A percentile compares a stretch with the other conserved stretches of the same genome.
These are phyloP conservation scores for Lithophane socia DNA, from an alignment of 2,888 invertebrate species.

Conservation along the genomic window DNA sequence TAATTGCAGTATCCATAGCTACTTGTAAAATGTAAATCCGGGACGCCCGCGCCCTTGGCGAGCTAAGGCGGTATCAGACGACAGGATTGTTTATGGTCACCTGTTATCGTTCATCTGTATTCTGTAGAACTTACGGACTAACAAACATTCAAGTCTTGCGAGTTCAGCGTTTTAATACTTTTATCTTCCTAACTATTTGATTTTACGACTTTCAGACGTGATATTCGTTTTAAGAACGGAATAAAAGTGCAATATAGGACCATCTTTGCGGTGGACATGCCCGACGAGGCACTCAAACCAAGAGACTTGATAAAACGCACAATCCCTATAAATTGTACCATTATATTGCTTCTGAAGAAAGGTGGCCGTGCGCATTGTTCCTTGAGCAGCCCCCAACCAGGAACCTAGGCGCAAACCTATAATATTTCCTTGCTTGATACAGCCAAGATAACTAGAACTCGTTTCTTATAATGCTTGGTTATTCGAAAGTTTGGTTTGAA, in stretches of 20 bases:
- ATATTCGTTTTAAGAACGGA: slow-evolving; percentile 14
- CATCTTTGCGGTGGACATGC: slow-evolving; percentile 1
- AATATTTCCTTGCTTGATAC: slow-evolving; percentile 70
- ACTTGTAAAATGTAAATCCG: slow-evolving; percentile 51
- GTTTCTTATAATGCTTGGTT: slow-evolving; percentile 55
- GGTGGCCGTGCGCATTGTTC: slow-evolving; percentile 77
- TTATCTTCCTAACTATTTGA: slow-evolving; percentile 26
- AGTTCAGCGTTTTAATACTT: slow-evolving; percentile 48
- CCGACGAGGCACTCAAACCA: background rate
- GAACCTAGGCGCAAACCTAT: slow-evolving; percentile 70
- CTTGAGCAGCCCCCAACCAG: slow-evolving; percentile 68
- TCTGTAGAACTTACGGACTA: slow-evolving; percentile 63
- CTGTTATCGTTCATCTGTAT: slow-evolving; percentile 83
- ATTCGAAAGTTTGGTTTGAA: slow-evolving; percentile 59
- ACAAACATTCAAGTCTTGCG: slow-evolving; percentile 58
- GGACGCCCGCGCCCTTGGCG: slow-evolving; percentile 33
- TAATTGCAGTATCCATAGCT: slow-evolving; percentile 43
- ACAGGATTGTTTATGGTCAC: slow-evolving; percentile 83
- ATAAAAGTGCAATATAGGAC: slow-evolving; percentile 26
- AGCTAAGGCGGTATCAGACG: slow-evolving; percentile 72
- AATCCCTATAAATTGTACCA: slow-evolving; percentile 50
- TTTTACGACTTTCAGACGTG: slow-evolving; percentile 33
- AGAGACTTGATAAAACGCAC: slow-evolving; percentile 38
- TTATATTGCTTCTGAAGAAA: slow-evolving; percentile 64
- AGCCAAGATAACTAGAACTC: slow-evolving; percentile 63